Evolutionary conservation across 2,113 vertebrate genomes (phyloP).

Genomic region (Chloropsis cyanopogon): DNA sequence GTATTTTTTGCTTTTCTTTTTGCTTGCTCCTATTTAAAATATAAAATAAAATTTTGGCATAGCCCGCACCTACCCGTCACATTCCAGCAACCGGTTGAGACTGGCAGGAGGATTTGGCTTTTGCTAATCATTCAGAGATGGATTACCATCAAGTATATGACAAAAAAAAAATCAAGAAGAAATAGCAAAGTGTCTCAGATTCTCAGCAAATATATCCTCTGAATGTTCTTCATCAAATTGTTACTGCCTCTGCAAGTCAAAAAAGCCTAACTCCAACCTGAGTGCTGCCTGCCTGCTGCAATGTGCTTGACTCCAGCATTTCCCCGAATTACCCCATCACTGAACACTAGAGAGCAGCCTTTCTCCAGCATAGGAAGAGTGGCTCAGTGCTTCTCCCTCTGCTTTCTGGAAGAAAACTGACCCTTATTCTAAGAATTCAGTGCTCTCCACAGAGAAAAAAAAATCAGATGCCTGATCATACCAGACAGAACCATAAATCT

Average conservation of each 20-base stretch:
- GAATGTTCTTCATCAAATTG: neutral
- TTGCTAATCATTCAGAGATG: neutral
- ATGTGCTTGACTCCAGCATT: accelerated
- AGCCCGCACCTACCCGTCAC: neutral
- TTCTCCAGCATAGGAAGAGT: neutral
- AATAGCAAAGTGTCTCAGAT: neutral
- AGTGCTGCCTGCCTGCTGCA: neutral
- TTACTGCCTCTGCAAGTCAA: neutral
- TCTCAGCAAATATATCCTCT: neutral
- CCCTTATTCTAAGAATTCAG: neutral
- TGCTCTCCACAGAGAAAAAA: neutral
- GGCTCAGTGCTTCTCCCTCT: too few species aligned
- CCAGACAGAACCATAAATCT: neutral
- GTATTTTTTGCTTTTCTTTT: neutral
- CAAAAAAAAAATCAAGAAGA: neutral
- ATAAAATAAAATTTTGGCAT: neutral
- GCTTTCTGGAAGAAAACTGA: neutral
- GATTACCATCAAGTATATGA: neutral
- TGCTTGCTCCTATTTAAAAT: neutral
- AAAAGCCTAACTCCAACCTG: neutral
- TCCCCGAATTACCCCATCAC: neutral
- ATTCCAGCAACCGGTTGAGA: neutral
- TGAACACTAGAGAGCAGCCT: constrained; percentile 59
- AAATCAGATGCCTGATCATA: neutral
- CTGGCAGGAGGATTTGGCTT: neutral